Evolutionary conservation across 2,888 invertebrate genomes (phyloP).

Genomic region (Yponomeuta cagnagella): DNA sequence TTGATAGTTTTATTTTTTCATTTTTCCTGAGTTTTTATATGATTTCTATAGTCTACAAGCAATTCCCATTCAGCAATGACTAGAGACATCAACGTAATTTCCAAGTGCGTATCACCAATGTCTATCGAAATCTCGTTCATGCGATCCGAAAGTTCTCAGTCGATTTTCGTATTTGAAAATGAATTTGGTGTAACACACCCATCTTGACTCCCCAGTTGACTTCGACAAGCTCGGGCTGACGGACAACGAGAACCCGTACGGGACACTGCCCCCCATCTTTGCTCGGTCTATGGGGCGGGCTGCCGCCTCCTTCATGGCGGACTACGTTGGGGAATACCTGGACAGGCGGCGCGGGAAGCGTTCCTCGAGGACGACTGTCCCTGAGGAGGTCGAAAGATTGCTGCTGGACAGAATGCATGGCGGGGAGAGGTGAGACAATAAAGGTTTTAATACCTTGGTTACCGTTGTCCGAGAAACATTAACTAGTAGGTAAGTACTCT

Average conservation of each 20-base stretch:
- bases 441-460: too few species aligned
- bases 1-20: too few species aligned
- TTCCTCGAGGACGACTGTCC: conserved; percentile 40
- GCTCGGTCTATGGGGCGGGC: conserved; percentile 85
- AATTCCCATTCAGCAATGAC: too few species aligned
- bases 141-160: background rate
- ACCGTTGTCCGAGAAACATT: too few species aligned
- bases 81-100: too few species aligned
- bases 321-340: conserved; percentile 84
- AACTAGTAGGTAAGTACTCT: too few species aligned
- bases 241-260: conserved; percentile 92
- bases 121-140: too few species aligned
- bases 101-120: too few species aligned
- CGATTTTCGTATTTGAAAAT: background rate
- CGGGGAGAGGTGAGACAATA: conserved; percentile 78
- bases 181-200: background rate
- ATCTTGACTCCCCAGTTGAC: conserved; percentile 76
- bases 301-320: conserved; percentile 81
- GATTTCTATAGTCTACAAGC: too few species aligned
- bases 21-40: too few species aligned
- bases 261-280: conserved; percentile 84
- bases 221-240: conserved; percentile 90
- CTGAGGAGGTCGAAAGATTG: conserved; percentile 52
- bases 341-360: conserved; percentile 76
- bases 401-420: conserved; percentile 79